Evolutionary conservation across 1,140 invertebrate species (phyloP), one percentile per base, ranked within the genome.

Genomic region (Drosophila miranda): DNA sequence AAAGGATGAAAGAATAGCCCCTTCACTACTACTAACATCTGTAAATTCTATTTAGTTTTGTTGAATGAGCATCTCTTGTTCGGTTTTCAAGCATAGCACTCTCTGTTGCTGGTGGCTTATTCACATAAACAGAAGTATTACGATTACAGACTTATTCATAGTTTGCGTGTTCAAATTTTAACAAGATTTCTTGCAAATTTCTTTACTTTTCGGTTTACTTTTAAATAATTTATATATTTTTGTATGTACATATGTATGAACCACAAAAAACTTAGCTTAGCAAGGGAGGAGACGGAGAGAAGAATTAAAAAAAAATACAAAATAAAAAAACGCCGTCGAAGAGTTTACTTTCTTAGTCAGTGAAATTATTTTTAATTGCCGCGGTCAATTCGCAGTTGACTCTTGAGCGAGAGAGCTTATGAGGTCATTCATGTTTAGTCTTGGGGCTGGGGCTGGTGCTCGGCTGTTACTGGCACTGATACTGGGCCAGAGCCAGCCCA

Each of bases 341-440:
- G 45, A 63, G 56, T 57, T 43, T 63, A 76, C 64, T 63, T 72
- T 62, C 75, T 55, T 84, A 60, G 43, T 34, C 60, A 82, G 78
- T 78, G 82, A 87, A 87, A 87, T 82, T 87, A 60, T 60, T 87
- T 86, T 87, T 87, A 87, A 87, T 87, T 87, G 78, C 70, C 53
- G 58, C 78, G 82, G 82, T 87, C 82, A 87, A 86, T 81, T 87
- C 62, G 82, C 78, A 86, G 82, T 86, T 86, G 82, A 87, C 82
- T 87, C 57, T 74, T 79, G 53, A 44, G 56, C 42, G 43, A 30
- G 43, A 30, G 43, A 14, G 50, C 50, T 78, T 87, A 87, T 87
- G 82, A 87, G 82, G 75, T 87, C 82, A 87, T 80, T 73, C 50
- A 42, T 60, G 72, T 60, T 23, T 41, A 38, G 50, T 42, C 45